Conservation (phyloP, 2,888 invertebrate genomes). For the Trissolcus brochymenae region DNA sequence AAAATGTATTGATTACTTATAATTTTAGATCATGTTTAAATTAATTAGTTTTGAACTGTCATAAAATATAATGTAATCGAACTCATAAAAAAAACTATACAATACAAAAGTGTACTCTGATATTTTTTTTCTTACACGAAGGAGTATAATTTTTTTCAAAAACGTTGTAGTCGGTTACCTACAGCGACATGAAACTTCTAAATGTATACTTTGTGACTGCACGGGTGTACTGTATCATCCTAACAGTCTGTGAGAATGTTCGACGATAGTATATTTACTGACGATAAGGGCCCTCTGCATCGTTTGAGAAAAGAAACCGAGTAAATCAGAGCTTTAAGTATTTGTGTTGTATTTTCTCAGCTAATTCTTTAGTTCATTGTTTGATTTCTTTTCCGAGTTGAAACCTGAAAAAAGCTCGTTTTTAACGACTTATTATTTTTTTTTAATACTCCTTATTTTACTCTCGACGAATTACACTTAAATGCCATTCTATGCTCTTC, state of each 20-base stretch:
- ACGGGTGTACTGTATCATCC: slow-evolving; percentile 1
- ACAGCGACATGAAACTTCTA: no score
- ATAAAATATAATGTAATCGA: no score
- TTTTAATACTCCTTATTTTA: slow-evolving; percentile 33
- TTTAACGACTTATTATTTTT: slow-evolving; percentile 18
- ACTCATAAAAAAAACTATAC: no score
- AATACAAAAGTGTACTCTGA: no score
- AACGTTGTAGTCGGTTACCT: no score
- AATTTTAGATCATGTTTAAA: no score
- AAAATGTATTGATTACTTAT: no score
- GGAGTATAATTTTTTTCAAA: no score
- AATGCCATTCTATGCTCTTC: slow-evolving; percentile 2
- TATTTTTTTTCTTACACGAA: no score
- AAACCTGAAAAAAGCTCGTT: slow-evolving; percentile 33
- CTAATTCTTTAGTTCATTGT: slow-evolving; percentile 37
- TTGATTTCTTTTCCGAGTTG: slow-evolving; percentile 38
- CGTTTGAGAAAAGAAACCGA: slow-evolving; percentile 6
- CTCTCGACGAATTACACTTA: slow-evolving; percentile 24
- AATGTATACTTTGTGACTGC: no score
- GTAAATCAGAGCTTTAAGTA: slow-evolving; percentile 18
- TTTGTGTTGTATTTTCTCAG: slow-evolving; percentile 26
- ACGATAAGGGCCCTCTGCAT: slow-evolving; percentile 8
- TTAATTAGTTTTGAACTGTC: no score
- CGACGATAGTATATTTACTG: slow-evolving; percentile 19
- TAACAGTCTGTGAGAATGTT: slow-evolving; percentile 17